Evolutionary conservation across 2,888 invertebrate genomes (phyloP), one percentile per base, ranked within the genome.

Genomic region (Macrophya alboannulata): DNA sequence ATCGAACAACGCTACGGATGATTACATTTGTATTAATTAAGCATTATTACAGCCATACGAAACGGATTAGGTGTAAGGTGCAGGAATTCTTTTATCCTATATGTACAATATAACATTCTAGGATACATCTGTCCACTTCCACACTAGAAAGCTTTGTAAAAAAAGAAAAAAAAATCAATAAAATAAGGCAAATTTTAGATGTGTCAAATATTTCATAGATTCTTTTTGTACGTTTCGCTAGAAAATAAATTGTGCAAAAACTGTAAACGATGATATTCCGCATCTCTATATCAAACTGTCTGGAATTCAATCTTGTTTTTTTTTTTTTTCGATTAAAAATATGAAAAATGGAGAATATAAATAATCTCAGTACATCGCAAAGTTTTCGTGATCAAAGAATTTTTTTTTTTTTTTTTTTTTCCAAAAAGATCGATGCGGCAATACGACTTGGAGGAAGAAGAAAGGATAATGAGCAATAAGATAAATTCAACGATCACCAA

Each of bases 1-100:
- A 91, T 92, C 89, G 87, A 91, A 90, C 90, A 90, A 88, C 89
- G 37, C 12, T 25, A 81, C 43, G 59, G 81, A 62, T 59, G 81
- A 62, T 59, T 31, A 55, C 62, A 45, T 45, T 62, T 81, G 62
- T 81, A 81, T 62, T 81, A 43, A 81, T 81, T 81, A 62, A 10
- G 43, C 9, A 25, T 77, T n/a, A 55, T 74, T 45, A 74, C 74
- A 21, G 45, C 68, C 17, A 17, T 12, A 12, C 12, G 31, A 37
- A 25, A 25, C 68, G 68, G 68, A 12, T 68, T 17, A 37, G 37
- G 17, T 68, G 62, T 62, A 62, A 37, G 37, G 68, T 68, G 17
- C 68, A 68, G 1, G 37, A 68, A 68, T 68, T 68, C 37, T 25
- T 68, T 37, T 2, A 68, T 21, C 68, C 37, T 31, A 68, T 37